These are phyloP conservation scores for Clarias laeviceps DNA, from an alignment of 2,797 vertebrate genomes.

Conservation along the genomic window DNA sequence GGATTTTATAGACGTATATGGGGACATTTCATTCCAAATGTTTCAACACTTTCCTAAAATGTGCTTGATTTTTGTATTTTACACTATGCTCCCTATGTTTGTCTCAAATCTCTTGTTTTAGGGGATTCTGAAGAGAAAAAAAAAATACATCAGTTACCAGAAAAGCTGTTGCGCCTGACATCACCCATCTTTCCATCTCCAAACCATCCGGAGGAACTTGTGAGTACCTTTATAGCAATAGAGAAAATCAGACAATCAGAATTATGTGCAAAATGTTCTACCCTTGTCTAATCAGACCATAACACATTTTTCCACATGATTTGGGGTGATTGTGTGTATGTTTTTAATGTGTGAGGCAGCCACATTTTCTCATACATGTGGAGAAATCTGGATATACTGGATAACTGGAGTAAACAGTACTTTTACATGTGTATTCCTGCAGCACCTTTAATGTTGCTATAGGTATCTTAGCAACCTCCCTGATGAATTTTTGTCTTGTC, in stretches of 20 bases:
- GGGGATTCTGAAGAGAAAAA: slow-evolving; percentile 34
- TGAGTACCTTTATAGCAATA: slow-evolving; percentile 54
- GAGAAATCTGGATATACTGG: too few species aligned
- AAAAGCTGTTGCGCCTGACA: slow-evolving; percentile 60
- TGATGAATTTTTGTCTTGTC: neutral
- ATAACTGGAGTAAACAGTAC: neutral
- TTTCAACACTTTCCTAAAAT: neutral
- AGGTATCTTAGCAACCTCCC: neutral
- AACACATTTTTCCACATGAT: neutral
- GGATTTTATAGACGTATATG: too few species aligned
- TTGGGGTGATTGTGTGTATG: neutral
- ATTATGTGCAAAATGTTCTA: neutral
- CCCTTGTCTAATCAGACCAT: neutral
- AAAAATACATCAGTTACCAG: slow-evolving; percentile 57
- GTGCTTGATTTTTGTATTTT: neutral
- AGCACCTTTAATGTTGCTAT: neutral
- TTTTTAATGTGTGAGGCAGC: neutral
- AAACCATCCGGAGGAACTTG: slow-evolving; percentile 60
- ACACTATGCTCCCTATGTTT: neutral
- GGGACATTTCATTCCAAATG: neutral
- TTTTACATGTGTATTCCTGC: neutral
- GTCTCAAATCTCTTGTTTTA: slow-evolving; percentile 14
- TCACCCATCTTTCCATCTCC: slow-evolving; percentile 58
- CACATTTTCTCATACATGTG: neutral
- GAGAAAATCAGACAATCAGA: neutral